Base-by-base conservation (phyloP, 2,888 invertebrate genomes). In the Lepidocyrtoides sp. region DNA sequence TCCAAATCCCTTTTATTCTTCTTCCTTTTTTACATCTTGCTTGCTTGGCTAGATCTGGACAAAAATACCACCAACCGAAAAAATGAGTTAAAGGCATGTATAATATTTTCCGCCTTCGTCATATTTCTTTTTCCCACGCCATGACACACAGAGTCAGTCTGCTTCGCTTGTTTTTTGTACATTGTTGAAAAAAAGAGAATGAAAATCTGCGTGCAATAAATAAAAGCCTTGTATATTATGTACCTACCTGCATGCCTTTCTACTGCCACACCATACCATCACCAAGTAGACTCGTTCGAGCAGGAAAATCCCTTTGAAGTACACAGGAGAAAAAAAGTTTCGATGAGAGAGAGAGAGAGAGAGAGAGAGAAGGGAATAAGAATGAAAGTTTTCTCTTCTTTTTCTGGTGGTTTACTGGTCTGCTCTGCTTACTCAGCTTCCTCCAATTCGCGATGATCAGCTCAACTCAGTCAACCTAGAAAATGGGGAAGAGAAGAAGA, bases 151-250 rank as follows among this genome's bases (percentile, higher is more conserved):
- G 75, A 26, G 44, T 23, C n/a, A 48, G 26, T 75, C 17, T 48
- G 48, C 72, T 63, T 63, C n/a, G 66, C 36, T 69, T 48, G 44
- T n/a, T 75, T 75, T 48, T 7, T 41, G 17, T 17, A 8, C 12
- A 20, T 72, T 41, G 14, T 41, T 20, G 17, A 36, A 41, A 72
- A 44, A 20, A 69, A 17, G 7, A 20, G 41, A 41, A 51, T 26
- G 26, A 75, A 75, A 75, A 75, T 75, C 75, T 48, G 75, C 75
- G 75, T 75, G 75, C 75, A 75, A 75, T 75, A 75, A 75, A 75
- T 75, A 75, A 75, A 75, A 75, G 29, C 48, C 8, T 5, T 75
- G 23, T 48, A 23, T 5, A 36, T 17, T 69, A 36, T 23, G 20
- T 41, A 41, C 12, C 23, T 32, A 66, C 32, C 26, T 8, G 32